phyloP scores from a whole-genome alignment of 53 echinoderm and acorn worm genomes.

The Zoroaster sp. region DNA sequence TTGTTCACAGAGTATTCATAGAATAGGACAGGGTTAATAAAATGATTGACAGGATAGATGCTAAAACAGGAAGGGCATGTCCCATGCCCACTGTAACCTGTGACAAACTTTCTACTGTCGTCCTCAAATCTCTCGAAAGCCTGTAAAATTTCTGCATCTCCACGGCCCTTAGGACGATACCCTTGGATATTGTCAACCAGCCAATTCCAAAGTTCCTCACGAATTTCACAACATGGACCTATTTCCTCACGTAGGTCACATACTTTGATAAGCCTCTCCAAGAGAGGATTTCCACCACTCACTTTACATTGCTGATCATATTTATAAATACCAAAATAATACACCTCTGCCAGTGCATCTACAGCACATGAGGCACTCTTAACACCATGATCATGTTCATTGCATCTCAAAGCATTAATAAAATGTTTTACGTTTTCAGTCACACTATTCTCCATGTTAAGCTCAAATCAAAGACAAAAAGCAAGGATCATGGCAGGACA shows the following conservation, averaged over 20 bases:
- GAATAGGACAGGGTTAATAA: background rate
- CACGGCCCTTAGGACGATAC: background rate
- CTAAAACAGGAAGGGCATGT: background rate
- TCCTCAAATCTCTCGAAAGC: background rate
- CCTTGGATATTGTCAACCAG: background rate
- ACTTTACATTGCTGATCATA: too few species aligned
- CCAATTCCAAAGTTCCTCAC: conserved; percentile 8
- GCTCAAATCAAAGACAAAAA: too few species aligned
- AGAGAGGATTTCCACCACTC: background rate
- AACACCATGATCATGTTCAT: too few species aligned
- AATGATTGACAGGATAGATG: background rate
- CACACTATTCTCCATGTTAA: too few species aligned
- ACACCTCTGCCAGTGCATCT: background rate
- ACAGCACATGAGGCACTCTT: too few species aligned
- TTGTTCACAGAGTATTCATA: background rate
- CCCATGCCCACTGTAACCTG: background rate
- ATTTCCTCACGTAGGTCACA: background rate
- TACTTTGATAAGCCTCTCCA: background rate
- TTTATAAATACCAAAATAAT: background rate
- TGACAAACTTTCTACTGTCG: background rate
- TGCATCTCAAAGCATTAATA: too few species aligned
- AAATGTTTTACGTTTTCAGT: too few species aligned
- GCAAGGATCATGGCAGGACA: too few species aligned
- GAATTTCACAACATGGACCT: background rate
- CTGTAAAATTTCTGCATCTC: conserved; percentile 1